Base-by-base conservation (phyloP, 2,888 invertebrate species). In the Lepeophtheirus nordmannii region DNA sequence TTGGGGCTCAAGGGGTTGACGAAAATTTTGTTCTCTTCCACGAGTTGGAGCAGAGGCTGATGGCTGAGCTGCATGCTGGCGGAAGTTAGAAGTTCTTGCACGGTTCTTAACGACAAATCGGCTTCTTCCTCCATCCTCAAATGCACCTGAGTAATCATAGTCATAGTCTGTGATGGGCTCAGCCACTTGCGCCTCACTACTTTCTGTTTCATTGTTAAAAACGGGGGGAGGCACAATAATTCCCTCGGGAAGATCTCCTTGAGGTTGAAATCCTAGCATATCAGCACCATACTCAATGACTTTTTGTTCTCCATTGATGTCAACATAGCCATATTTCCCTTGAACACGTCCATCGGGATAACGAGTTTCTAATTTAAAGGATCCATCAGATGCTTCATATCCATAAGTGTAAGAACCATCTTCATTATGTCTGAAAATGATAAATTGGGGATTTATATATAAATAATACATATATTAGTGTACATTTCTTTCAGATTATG, bases 231-330 rank as follows among this genome's bases (percentile, higher is more conserved):
- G 64, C 46, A 64, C 53, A 23, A 66, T 58, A 8, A 66, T 61
- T 12, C 66, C 66, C n/a, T 60, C 59, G 1, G 66, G 66, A 30
- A 66, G 60, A 40, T 66, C 66, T 20, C 66, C 66, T n/a, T 60
- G 59, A 38, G 66, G 66, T 22, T 66, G 66, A 38, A 66, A 66
- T 38, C 66, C 66, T 22, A 66, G 14, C 14, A 22, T 40, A 61
- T 61, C 59, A n/a, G 66, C 66, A 22, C 66, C 66, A 46, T 66
- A 66, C 41, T 66, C 66, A 40, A 66, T 66, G 14, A 66, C 59
- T 38, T 63, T 62, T 23, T 46, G 38, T 37, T 63, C 63, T 20
- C 63, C 63, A n/a, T 53, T 30, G 20, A 38, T 58, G 20, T 65
- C 57, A 37, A 58, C 37, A 37, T 65, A 65, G n/a, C 57, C 65